Base-by-base conservation (phyloP, 2,888 invertebrate species). In the Isoperla grammatica region DNA sequence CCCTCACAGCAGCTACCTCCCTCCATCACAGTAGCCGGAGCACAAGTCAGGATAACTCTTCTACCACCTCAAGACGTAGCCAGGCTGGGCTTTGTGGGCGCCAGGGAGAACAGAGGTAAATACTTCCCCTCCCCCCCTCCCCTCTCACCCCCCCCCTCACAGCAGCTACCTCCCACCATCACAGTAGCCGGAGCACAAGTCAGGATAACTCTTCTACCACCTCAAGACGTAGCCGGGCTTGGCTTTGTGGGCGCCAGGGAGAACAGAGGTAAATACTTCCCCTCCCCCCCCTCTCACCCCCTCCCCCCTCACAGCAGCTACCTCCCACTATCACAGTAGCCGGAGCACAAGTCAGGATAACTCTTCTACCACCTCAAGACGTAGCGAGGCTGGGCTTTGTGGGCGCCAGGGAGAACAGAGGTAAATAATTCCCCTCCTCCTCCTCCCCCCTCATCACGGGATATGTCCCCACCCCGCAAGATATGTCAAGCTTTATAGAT, bases 181-280 rank as follows among this genome's bases (percentile, higher is more conserved):
- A 70, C 68, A 60, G 67, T 72, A 35, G 71, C 70, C 9, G 71
- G 72, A 8, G 67, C 69, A 45, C 67, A 68, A 29, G 69, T 72
- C 37, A 63, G 69, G 61, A 35, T 69, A 58, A 43, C 73, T 63
- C 61, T 73, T 63, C 69, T 68, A 8, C 57, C 62, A 22, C 64
- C 66, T 15, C 66, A 69, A 20, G 68, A 70, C 59, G 58, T 67
- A 20, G 15, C 67, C 1, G 42, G 19, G 5, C 23, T 61, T 1
- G 58, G 46, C 4, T 19, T 35, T 39, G 12, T 72, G 72, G 63
- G 72, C 71, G 8, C 68, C 69, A 0, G 69, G 68, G 1, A 74
- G 72, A 19, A 66, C 72, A 13, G 9, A 1, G 42, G 55, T 43
- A n/a, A n/a, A n/a, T n/a, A n/a, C n/a, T n/a, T n/a, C n/a, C n/a